These are phyloP conservation scores for Protonibea diacanthus DNA, from an alignment of 2,797 vertebrate genomes.

Conservation along the genomic window DNA sequence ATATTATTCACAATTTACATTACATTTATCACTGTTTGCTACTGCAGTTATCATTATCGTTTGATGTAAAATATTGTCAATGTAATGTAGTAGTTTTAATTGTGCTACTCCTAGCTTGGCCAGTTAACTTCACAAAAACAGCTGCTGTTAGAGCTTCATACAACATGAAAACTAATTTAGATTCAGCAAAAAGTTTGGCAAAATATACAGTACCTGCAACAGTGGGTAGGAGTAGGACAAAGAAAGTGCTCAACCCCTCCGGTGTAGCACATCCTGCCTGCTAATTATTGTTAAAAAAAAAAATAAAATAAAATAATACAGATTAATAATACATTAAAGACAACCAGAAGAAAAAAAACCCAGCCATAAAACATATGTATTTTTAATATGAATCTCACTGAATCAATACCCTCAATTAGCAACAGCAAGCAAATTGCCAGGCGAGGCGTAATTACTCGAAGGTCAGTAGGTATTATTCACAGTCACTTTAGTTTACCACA, in stretches of 20 bases:
- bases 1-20: conserved; percentile 38
- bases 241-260: conserved; percentile 71
- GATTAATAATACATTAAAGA: conserved; percentile 88
- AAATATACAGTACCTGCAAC: conserved; percentile 69
- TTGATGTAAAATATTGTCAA: neutral
- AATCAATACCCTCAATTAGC: conserved; percentile 97
- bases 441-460: conserved; percentile 96
- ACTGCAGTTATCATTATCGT: conserved; percentile 2
- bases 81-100: conserved; percentile 20
- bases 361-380: conserved; percentile 88
- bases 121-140: conserved; percentile 25
- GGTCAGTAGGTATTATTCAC: conserved; percentile 99
- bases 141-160: conserved; percentile 31
- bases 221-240: conserved; percentile 68
- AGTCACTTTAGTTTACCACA: conserved; percentile 99
- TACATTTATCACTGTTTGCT: conserved; percentile 20
- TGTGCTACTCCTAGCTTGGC: conserved; percentile 20
- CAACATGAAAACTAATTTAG: conserved; percentile 53
- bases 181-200: conserved; percentile 73
- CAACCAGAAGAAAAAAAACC: conserved; percentile 72
- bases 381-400: conserved; percentile 92
- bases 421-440: conserved; percentile 94
- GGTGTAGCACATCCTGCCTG: conserved; percentile 80
- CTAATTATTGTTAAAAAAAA: conserved; percentile 81
- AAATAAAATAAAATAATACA: conserved; percentile 77